phyloP scores from a whole-genome alignment of 2,797 vertebrate genomes.

The Erithacus rubecula region DNA sequence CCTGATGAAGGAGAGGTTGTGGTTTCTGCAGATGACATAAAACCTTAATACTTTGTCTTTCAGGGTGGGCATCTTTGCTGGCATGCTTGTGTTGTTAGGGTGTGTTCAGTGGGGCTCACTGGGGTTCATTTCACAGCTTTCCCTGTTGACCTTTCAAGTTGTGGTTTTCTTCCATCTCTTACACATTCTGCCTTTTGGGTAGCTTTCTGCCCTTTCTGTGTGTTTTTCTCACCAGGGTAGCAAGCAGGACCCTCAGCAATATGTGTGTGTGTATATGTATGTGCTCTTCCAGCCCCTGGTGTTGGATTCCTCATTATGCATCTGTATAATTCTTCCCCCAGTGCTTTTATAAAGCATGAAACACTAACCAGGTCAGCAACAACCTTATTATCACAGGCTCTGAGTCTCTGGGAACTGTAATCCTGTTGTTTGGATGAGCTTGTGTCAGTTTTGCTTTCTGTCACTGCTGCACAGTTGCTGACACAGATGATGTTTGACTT shows the following conservation, averaged over 20 bases:
- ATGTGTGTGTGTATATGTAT: background rate
- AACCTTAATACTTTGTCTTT: background rate
- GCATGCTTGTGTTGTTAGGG: background rate
- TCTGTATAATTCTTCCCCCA: background rate
- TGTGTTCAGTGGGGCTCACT: background rate
- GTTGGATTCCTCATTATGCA: background rate
- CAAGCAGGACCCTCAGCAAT: background rate
- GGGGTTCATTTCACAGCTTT: background rate
- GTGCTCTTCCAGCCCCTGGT: background rate
- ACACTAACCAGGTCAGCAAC: constrained; percentile 51
- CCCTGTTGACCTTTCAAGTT: background rate
- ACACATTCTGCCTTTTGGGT: background rate
- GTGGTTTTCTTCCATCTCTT: background rate
- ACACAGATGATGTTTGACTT: constrained; percentile 65
- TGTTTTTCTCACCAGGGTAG: background rate
- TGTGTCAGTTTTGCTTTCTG: constrained; percentile 53
- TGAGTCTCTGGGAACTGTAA: constrained; percentile 24
- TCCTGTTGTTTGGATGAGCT: constrained; percentile 56
- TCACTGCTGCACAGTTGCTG: constrained; percentile 31
- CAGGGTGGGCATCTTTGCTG: background rate
- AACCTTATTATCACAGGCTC: constrained; percentile 53
- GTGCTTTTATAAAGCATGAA: constrained; percentile 20
- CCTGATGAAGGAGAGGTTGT: background rate
- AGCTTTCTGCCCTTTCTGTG: background rate
- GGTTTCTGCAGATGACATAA: background rate